Percentiles rank a stretch among this genome's conserved stretches.
Evolutionary conservation across 2,113 vertebrate genomes (phyloP).

Genomic region (Vicugna pacos): DNA sequence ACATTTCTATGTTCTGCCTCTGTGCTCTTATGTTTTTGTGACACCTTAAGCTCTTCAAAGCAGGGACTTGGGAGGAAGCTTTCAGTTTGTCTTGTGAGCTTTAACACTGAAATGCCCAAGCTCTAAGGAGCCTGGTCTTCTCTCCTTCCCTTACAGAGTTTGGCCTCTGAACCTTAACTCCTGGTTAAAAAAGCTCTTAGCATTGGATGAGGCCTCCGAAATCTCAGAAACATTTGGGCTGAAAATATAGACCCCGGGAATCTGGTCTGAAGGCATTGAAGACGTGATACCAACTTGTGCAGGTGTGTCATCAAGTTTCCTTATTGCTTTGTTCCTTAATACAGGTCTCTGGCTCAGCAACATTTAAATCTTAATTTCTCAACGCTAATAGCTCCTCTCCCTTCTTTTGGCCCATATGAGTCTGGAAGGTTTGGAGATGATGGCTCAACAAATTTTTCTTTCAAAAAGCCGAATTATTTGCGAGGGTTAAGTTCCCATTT

Average conservation of each 20-base stretch:
- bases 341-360: not conserved
- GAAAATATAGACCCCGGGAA: not conserved
- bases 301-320: not conserved
- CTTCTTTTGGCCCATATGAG: not conserved
- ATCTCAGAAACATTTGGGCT: not conserved
- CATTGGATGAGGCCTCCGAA: not conserved
- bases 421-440: conserved; percentile 53
- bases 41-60: conserved; percentile 41
- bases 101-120: conserved; percentile 20
- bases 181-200: not conserved
- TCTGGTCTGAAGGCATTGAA: not conserved
- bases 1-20: not conserved
- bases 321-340: not conserved
- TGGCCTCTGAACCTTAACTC: not conserved
- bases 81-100: conserved; percentile 33
- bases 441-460: not conserved
- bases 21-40: not conserved
- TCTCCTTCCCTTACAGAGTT: not conserved
- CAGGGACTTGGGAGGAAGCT: conserved; percentile 9
- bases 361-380: conserved; percentile 11
- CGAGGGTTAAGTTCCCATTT: conserved; percentile 3
- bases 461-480: not conserved
- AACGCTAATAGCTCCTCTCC: not conserved
- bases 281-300: not conserved
- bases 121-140: not conserved